These are phyloP conservation scores for Drosophila lacteicornis DNA, from an alignment of 1,140 invertebrate species.

Conservation along the genomic window DNA sequence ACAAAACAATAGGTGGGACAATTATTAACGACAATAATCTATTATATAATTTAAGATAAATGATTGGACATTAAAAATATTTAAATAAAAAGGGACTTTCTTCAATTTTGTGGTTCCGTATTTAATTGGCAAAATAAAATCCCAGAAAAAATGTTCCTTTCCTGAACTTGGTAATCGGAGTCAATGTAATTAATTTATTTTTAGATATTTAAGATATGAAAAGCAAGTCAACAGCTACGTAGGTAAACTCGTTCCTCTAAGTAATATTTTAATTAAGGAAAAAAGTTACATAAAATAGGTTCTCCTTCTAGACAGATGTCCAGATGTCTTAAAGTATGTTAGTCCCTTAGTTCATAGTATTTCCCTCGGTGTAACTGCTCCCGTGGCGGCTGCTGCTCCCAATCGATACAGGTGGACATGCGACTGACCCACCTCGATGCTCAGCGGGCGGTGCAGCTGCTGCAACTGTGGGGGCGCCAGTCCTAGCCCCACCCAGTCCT, in stretches of 20 bases:
- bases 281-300: no score
- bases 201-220: no score
- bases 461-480: constrained; percentile 61
- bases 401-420: constrained; percentile 79
- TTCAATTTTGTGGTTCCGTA: rapidly evolving
- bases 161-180: neutral
- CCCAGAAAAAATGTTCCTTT: no score
- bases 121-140: neutral
- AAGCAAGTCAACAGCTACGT: no score
- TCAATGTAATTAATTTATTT: neutral
- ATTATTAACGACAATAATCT: neutral
- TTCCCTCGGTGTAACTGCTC: constrained; percentile 12
- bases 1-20: no score
- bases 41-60: neutral
- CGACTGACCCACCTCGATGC: constrained; percentile 73
- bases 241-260: no score
- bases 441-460: constrained; percentile 68
- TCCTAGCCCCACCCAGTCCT: constrained; percentile 24
- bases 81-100: neutral
- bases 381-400: constrained; percentile 50
- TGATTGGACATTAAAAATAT: no score
- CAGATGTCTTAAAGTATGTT: no score
- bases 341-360: neutral
- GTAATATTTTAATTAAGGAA: no score
- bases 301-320: no score